Percentiles rank a stretch among this genome's conserved stretches.
phyloP scores from a whole-genome alignment of 2,888 invertebrate genomes.

The Philopedon plagiatum region DNA sequence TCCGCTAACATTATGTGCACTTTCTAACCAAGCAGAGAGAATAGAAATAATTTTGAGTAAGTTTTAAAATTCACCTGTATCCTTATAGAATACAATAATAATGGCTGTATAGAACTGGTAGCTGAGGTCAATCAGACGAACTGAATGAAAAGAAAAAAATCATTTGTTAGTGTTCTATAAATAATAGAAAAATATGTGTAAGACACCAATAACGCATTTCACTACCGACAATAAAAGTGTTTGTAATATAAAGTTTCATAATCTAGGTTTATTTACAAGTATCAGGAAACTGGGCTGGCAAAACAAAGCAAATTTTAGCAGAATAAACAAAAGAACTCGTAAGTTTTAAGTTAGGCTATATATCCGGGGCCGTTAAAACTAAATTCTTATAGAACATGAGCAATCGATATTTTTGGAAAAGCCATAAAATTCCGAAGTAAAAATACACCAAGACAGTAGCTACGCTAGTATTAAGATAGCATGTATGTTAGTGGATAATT shows the following conservation, averaged over 20 bases:
- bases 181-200: no score
- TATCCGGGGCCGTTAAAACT: conserved; percentile 56
- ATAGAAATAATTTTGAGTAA: no score
- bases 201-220: background rate
- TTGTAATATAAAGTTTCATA: conserved; percentile 27
- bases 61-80: no score
- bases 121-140: no score
- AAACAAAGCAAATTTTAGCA: conserved; percentile 26
- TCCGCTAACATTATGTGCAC: no score
- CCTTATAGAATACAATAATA: no score
- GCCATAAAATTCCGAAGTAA: conserved; percentile 1
- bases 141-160: no score
- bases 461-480: background rate
- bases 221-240: conserved; percentile 10
- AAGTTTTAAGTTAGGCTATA: conserved; percentile 52
- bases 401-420: conserved; percentile 53
- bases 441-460: conserved; percentile 5
- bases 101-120: no score
- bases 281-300: conserved; percentile 28
- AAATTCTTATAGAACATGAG: conserved; percentile 48
- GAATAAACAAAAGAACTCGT: conserved; percentile 51
- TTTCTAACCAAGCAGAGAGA: no score
- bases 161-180: no score
- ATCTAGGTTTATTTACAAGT: conserved; percentile 29
- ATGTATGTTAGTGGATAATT: no score